Base-by-base conservation (phyloP, 2,113 vertebrate species). In the Pseudorhombus dupliciocellatus region DNA sequence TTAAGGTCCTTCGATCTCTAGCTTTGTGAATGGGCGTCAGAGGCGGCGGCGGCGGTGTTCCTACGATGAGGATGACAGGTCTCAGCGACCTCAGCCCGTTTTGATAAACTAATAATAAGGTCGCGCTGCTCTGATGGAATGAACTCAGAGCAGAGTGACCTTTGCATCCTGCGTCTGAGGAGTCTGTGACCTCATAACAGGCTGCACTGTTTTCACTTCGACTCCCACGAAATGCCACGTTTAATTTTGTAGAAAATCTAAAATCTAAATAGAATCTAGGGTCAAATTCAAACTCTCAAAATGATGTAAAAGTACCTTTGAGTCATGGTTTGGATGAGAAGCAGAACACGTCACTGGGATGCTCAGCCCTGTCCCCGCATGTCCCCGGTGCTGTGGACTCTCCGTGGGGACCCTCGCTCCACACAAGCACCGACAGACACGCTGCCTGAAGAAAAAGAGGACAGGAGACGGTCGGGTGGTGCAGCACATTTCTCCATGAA, bases 41-140 rank as follows among this genome's bases (percentile, higher is more conserved):
- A 42, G 64, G 60, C 46, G 69, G 2, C 1, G 11, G 26, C 1
- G 24, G 1, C 24, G 21, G 21, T 57, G 42, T 66, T 68, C 77
- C 56, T 59, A n/a, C 59, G 25, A 58, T 21, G 24, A 40, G 70
- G 53, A 60, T 70, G 71, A 77, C 73, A 87, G 66, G 77, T 84
- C 83, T 85, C 25, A 58, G 55, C 57, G 76, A 83, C 79, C 84
- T 67, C 67, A 50, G 9, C 53, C 55, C 21, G 64, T 59, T 76
- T 67, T 16, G 31, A 21, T 34, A n/a, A 80, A 77, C 16, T n/a
- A 46, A 25, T 54, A 72, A 73, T 68, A 63, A 84, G 82, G 74
- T 84, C 80, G 54, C 25, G 68, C 22, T 82, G 82, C 66, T 78
- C 84, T 71, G 20, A 16, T 25, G 21, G 34, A 44, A 48, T 25